Percentiles rank a stretch among this genome's conserved stretches.
phyloP scores from a whole-genome alignment of 2,797 vertebrate genomes.

The Chlorospingus semifuscus region DNA sequence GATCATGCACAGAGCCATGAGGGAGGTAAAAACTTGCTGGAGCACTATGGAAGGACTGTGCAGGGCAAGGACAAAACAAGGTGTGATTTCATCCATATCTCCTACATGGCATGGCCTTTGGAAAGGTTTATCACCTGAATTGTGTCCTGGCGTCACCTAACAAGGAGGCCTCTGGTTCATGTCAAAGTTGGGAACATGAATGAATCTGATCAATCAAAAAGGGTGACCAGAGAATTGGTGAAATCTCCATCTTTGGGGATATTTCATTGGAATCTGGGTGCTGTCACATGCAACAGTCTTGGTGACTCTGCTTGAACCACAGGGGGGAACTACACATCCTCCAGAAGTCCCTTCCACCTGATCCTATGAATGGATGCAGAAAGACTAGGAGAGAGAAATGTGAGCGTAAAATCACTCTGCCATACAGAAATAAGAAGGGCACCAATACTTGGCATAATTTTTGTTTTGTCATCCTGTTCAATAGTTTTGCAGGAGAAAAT shows the following conservation, averaged over 20 bases:
- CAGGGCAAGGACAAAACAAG: background rate
- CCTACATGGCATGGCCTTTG: background rate
- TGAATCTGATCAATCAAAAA: background rate
- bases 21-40: background rate
- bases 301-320: background rate
- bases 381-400: accelerated
- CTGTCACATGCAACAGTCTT: background rate
- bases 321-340: accelerated
- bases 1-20: background rate
- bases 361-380: background rate
- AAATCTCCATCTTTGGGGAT: background rate
- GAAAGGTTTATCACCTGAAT: background rate
- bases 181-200: background rate
- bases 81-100: background rate
- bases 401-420: accelerated
- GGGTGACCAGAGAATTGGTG: background rate
- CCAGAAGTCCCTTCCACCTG: background rate
- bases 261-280: background rate
- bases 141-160: background rate
- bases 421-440: background rate
- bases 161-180: background rate
- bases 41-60: background rate
- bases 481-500: background rate
- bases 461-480: background rate
- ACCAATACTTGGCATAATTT: accelerated